These are phyloP conservation scores for Okapia johnstoni DNA, from an alignment of 2,113 vertebrate genomes.

Conservation along the genomic window DNA sequence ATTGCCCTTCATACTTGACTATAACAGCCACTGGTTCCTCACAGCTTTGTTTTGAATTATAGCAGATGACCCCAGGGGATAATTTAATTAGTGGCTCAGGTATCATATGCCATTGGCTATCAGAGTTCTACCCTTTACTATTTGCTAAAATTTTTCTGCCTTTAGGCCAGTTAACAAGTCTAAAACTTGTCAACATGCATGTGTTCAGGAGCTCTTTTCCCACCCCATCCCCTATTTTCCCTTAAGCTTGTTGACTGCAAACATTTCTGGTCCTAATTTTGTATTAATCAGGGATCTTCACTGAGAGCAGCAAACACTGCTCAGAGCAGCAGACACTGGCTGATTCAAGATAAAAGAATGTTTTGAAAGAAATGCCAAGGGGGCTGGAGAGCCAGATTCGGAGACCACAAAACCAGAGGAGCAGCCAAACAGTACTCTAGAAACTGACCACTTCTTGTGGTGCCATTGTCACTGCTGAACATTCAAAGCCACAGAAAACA, in stretches of 20 bases:
- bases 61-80: neutral
- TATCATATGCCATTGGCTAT: neutral
- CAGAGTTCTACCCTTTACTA: neutral
- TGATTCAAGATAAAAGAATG: neutral
- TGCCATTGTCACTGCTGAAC: neutral
- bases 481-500: neutral
- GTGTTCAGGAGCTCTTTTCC: neutral
- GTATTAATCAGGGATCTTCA: neutral
- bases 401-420: neutral
- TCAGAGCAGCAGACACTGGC: neutral
- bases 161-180: neutral
- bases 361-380: neutral
- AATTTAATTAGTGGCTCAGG: constrained; percentile 50
- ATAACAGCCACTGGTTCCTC: neutral
- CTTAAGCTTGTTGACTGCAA: constrained; percentile 30
- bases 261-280: constrained; percentile 28
- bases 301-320: neutral
- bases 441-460: too few species aligned
- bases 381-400: neutral
- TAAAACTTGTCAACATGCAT: neutral
- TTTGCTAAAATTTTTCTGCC: constrained; percentile 7
- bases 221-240: neutral
- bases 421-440: neutral
- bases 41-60: neutral
- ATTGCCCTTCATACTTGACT: neutral